Base-by-base conservation (phyloP, 1,140 invertebrate species). In the Amyelois transitella region DNA sequence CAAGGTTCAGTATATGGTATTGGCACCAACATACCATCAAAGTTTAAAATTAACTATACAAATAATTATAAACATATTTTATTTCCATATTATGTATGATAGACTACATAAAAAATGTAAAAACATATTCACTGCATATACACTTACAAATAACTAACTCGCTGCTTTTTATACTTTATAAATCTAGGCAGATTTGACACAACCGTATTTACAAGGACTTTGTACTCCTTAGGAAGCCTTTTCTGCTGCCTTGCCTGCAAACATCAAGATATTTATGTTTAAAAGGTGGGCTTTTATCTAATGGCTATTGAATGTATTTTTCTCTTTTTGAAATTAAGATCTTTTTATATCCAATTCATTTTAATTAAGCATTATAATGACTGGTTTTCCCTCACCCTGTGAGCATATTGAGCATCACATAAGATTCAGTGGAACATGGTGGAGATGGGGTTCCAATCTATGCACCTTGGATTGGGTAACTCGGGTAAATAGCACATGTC, bases 111-210 rank as follows among this genome's bases (percentile, higher is more conserved):
- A 18, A 19, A 45, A 21, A 21, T 21, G 8, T 21, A 48, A 20
- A 21, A 48, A 48, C n/a, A 48, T 48, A 19, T 45, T 18, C 5
- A 45, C 18, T 45, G 19, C 20, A 48, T 48, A 53, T 24, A n/a
- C 49, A 57, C 50, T 69, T 72, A 69, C 50, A 79, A 73, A 38
- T 67, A 79, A 66, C 58, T 76, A 50, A 89, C 25, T 68, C 81
- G 69, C 52, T 66, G 68, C 58, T 72, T 88, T 56, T 82, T 94
- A 77, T 95, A 95, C 56, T 91, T 91, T 53, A 94, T 92, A 82
- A 95, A 95, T 58, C 93, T 90, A 5, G 89, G 82, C 59, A 95
- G 83, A 77, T 95, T 95, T 2, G 89, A 89, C 59, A 89, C 91
- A 0, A 93, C 93, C 12, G 94, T 95, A 18, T 89, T 90, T 7